A percentile compares a stretch with the other conserved stretches of the same genome.
These are phyloP conservation scores for Trichosurus vulpecula DNA, from an alignment of 2,797 vertebrate species.

Conservation along the genomic window DNA sequence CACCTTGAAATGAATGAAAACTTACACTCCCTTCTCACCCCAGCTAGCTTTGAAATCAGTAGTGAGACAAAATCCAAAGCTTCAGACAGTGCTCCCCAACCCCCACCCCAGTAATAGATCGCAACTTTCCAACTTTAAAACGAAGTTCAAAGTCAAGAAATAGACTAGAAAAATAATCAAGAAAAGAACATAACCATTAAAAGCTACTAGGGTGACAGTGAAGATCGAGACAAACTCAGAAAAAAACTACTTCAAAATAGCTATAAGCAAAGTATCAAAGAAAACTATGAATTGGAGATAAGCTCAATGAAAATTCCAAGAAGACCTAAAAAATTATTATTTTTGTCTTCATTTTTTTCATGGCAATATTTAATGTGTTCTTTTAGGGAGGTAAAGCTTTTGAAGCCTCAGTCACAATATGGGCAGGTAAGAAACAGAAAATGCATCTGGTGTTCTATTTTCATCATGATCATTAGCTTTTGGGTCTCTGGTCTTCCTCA, in stretches of 20 bases:
- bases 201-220: not conserved
- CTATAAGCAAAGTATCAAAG: not conserved
- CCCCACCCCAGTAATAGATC: not conserved
- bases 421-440: slow-evolving; percentile 97
- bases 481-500: slow-evolving; percentile 93
- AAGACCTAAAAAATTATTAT: not conserved
- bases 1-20: not conserved
- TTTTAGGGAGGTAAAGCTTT: slow-evolving; percentile 98
- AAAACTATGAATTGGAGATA: not conserved
- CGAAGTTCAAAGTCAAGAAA: not conserved
- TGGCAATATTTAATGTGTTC: slow-evolving; percentile 99
- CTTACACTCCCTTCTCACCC: no score
- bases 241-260: not conserved
- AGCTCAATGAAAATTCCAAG: not conserved
- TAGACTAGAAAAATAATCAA: not conserved
- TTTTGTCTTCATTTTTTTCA: slow-evolving; percentile 94
- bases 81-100: not conserved
- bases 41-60: not conserved
- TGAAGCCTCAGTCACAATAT: slow-evolving; percentile 97
- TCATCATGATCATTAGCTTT: slow-evolving; percentile 94
- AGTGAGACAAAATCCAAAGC: not conserved
- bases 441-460: slow-evolving; percentile 96
- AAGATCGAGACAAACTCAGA: not conserved
- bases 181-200: not conserved
- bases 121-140: not conserved